Conservation (phyloP, 2,113 vertebrate genomes). For the Gadus chalcogrammus region DNA sequence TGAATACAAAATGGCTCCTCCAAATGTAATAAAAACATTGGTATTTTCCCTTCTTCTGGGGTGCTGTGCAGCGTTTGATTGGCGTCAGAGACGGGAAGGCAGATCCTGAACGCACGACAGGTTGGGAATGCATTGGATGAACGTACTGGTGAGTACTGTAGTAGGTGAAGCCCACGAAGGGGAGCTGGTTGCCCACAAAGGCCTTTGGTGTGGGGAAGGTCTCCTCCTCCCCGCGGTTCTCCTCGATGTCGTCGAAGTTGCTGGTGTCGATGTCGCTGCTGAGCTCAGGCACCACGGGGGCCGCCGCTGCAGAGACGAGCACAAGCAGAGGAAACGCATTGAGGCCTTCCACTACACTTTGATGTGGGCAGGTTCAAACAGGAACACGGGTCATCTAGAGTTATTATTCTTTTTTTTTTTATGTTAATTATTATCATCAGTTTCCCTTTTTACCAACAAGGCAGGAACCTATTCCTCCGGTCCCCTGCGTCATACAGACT, state of each 20-base stretch:
- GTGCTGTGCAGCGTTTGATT: too few relatives aligned
- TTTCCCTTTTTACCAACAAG: too few relatives aligned
- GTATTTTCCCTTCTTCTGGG: too few relatives aligned
- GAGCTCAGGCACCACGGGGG: conserved; percentile 95
- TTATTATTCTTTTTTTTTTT: too few relatives aligned
- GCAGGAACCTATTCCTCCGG: too few relatives aligned
- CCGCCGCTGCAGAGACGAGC: conserved; percentile 77
- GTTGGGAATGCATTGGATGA: background rate
- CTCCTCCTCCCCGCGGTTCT: conserved; percentile 96
- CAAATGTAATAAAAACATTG: too few relatives aligned
- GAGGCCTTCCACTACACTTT: background rate
- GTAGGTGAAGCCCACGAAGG: conserved; percentile 98
- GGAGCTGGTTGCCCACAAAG: conserved; percentile 97
- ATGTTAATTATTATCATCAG: too few relatives aligned
- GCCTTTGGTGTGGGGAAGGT: conserved; percentile 98
- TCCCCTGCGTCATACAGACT: too few relatives aligned
- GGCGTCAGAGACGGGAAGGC: background rate
- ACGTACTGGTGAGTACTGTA: conserved; percentile 93
- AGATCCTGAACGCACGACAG: background rate
- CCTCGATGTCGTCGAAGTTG: conserved; percentile 98
- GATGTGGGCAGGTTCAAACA: background rate
- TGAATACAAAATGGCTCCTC: too few relatives aligned
- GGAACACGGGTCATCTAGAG: too few relatives aligned
- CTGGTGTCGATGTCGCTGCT: conserved; percentile 98
- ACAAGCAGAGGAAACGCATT: background rate